Percentiles rank a stretch among this genome's conserved stretches.
phyloP scores from a whole-genome alignment of 2,888 invertebrate species.

The Idaea dimidiata region DNA sequence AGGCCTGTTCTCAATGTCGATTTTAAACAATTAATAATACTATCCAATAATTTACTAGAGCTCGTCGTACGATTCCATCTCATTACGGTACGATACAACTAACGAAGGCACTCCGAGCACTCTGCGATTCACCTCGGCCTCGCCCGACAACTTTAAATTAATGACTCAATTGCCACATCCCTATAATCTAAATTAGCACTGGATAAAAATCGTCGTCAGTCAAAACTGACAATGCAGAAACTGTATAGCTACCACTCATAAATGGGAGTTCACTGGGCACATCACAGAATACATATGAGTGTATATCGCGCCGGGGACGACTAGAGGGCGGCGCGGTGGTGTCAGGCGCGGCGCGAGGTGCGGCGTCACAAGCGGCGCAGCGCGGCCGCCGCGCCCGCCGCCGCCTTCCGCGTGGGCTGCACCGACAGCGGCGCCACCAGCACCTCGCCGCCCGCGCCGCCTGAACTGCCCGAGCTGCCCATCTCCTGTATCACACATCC shows the following conservation, averaged over 20 bases:
- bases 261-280: background rate
- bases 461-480: no score
- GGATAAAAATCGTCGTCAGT: slow-evolving; percentile 6
- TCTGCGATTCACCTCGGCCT: slow-evolving; percentile 34
- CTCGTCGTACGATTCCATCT: slow-evolving; percentile 41
- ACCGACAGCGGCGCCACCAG: slow-evolving; percentile 90
- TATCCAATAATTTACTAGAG: slow-evolving; percentile 50
- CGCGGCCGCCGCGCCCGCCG: slow-evolving; percentile 83
- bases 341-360: slow-evolving; percentile 46
- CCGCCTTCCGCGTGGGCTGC: slow-evolving; percentile 90
- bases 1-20: slow-evolving; percentile 45
- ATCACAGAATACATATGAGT: no score
- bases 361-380: slow-evolving; percentile 85
- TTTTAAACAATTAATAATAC: slow-evolving; percentile 55
- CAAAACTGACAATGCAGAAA: background rate
- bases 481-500: slow-evolving; percentile 82
- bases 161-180: slow-evolving; percentile 45
- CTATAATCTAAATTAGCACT: slow-evolving; percentile 31
- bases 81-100: slow-evolving; percentile 35
- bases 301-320: background rate
- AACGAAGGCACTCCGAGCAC: slow-evolving; percentile 61
- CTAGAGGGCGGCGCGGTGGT: slow-evolving; percentile 14
- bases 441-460: slow-evolving; percentile 78
- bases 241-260: background rate
- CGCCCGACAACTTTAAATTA: slow-evolving; percentile 31